phyloP scores from a whole-genome alignment of 2,888 invertebrate genomes.

The Watsonalla cultraria region DNA sequence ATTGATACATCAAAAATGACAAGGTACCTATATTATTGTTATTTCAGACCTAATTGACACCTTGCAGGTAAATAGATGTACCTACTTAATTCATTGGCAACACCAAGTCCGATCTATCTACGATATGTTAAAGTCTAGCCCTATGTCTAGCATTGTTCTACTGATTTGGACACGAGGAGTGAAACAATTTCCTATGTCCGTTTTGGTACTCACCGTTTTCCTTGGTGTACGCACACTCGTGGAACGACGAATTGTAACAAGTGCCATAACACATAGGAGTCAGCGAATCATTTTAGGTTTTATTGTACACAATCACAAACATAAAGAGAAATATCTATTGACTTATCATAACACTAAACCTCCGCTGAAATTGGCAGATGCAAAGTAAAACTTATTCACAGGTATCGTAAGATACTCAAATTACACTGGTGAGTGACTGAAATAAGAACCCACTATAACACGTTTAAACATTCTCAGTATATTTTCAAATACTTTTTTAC shows the following conservation, averaged over 20 bases:
- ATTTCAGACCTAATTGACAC: background rate
- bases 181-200: slow-evolving; percentile 14
- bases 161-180: slow-evolving; percentile 11
- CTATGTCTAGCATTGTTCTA: background rate
- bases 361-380: slow-evolving; percentile 48
- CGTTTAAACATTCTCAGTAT: slow-evolving; percentile 28
- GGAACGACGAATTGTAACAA: slow-evolving; percentile 75
- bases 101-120: background rate
- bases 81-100: background rate
- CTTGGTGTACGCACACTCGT: slow-evolving; percentile 74
- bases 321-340: slow-evolving; percentile 53
- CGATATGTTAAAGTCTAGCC: background rate
- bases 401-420: slow-evolving; percentile 29
- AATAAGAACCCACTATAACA: slow-evolving; percentile 25
- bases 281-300: slow-evolving; percentile 62
- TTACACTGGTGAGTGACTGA: slow-evolving; percentile 21
- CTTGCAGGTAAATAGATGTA: background rate
- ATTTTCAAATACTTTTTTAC: slow-evolving; percentile 14
- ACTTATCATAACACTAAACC: slow-evolving; percentile 59
- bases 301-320: slow-evolving; percentile 66
- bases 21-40: too few relatives aligned
- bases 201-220: slow-evolving; percentile 63
- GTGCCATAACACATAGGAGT: slow-evolving; percentile 75
- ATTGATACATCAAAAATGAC: too few relatives aligned
- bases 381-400: slow-evolving; percentile 31